Evolutionary conservation across 2,888 invertebrate species (phyloP).

Genomic region (Conus canariensis): DNA sequence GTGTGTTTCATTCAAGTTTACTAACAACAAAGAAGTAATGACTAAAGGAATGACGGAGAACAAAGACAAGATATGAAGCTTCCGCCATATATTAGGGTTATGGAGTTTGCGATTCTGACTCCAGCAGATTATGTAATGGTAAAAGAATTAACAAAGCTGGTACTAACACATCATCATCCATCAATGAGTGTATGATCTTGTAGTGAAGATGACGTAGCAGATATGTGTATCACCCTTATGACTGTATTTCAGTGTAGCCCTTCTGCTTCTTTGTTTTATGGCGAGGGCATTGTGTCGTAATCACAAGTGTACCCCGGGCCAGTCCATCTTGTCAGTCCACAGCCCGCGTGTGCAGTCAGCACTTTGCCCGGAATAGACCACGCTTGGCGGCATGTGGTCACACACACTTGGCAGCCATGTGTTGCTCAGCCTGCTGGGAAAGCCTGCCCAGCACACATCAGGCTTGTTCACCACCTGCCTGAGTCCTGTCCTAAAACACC

Average conservation of each 20-base stretch:
- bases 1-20: too few relatives aligned
- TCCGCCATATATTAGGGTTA: too few relatives aligned
- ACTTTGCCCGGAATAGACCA: background rate
- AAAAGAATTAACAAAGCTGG: too few relatives aligned
- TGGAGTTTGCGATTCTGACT: too few relatives aligned
- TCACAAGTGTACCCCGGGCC: background rate
- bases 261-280: background rate
- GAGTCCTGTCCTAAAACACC: background rate
- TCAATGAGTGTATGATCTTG: too few relatives aligned
- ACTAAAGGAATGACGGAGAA: too few relatives aligned
- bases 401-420: background rate
- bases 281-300: background rate
- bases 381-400: background rate
- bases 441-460: background rate
- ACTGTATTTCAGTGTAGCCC: background rate
- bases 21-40: too few relatives aligned
- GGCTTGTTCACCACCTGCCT: background rate
- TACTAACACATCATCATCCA: too few relatives aligned
- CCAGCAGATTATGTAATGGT: too few relatives aligned
- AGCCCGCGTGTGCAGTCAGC: background rate
- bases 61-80: too few relatives aligned
- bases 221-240: background rate
- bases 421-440: slow-evolving; percentile 3
- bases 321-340: slow-evolving; percentile 13
- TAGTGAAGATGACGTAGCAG: too few relatives aligned